phyloP scores from a whole-genome alignment of 2,888 invertebrate genomes.

The Pristionchus fissidentatus region DNA sequence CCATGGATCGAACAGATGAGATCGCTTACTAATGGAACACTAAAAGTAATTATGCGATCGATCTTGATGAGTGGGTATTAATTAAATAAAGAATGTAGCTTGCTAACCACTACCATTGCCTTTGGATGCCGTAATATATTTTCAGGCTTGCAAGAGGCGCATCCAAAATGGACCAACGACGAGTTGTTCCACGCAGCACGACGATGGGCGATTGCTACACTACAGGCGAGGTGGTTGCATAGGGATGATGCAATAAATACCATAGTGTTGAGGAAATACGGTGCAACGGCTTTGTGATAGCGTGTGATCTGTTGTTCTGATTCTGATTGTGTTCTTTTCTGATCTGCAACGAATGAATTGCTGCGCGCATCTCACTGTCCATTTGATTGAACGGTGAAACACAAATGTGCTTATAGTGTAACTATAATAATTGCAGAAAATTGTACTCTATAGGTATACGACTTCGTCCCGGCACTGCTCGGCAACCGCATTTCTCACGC shows the following conservation, averaged over 20 bases:
- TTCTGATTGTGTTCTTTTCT: too few species aligned
- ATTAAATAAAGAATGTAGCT: too few species aligned
- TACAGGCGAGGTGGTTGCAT: conserved; percentile 79
- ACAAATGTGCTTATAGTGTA: too few species aligned
- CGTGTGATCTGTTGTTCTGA: too few species aligned
- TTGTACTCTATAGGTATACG: conserved; percentile 94
- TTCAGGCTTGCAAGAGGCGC: conserved; percentile 81
- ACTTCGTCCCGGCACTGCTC: conserved; percentile 93
- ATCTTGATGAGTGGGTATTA: too few species aligned
- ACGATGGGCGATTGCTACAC: conserved; percentile 89
- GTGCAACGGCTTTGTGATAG: too few species aligned
- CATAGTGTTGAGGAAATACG: too few species aligned
- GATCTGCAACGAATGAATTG: too few species aligned
- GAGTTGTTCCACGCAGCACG: conserved; percentile 92
- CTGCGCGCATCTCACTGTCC: too few species aligned
- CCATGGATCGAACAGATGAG: conserved; percentile 97
- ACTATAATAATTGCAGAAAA: conserved; percentile 82
- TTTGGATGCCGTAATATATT: background rate
- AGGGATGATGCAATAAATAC: too few species aligned
- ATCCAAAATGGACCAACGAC: conserved; percentile 93
- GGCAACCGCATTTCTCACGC: conserved; percentile 74
- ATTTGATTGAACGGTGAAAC: too few species aligned
- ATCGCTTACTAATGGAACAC: conserved; percentile 87
- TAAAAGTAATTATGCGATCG: background rate
- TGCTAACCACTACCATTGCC: too few species aligned